These are phyloP conservation scores for Salvelinus fontinalis DNA, from an alignment of 2,113 vertebrate species.

Conservation along the genomic window DNA sequence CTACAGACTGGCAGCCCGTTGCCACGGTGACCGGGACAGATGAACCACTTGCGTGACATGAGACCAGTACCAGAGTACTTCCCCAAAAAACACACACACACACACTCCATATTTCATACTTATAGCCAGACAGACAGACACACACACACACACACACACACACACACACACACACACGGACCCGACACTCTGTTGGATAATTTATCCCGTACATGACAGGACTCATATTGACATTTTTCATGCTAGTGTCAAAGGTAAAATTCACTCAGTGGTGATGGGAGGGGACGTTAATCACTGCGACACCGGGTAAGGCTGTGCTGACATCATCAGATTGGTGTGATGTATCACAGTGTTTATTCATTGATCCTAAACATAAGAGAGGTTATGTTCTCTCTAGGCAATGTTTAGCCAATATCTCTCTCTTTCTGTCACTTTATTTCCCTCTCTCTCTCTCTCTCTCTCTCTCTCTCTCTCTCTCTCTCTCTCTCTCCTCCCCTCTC, in stretches of 20 bases:
- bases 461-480: background rate
- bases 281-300: background rate
- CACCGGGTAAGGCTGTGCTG: slow-evolving; percentile 3
- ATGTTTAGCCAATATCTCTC: background rate
- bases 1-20: slow-evolving; percentile 25
- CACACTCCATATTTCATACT: background rate
- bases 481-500: accelerated
- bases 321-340: slow-evolving; percentile 25
- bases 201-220: slow-evolving; percentile 38
- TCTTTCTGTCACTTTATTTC: too few species aligned
- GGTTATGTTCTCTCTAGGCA: too few species aligned
- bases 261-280: background rate
- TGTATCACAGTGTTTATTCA: slow-evolving; percentile 21
- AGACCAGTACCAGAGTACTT: slow-evolving; percentile 1
- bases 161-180: background rate
- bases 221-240: slow-evolving; percentile 26
- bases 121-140: background rate
- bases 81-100: background rate
- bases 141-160: background rate
- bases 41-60: slow-evolving; percentile 25
- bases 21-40: slow-evolving; percentile 46
- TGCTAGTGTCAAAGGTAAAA: slow-evolving; percentile 21
- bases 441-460: background rate
- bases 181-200: slow-evolving; percentile 6
- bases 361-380: too few species aligned